These are phyloP conservation scores for Girardinichthys multiradiatus DNA, from an alignment of 2,113 vertebrate genomes.

Conservation along the genomic window DNA sequence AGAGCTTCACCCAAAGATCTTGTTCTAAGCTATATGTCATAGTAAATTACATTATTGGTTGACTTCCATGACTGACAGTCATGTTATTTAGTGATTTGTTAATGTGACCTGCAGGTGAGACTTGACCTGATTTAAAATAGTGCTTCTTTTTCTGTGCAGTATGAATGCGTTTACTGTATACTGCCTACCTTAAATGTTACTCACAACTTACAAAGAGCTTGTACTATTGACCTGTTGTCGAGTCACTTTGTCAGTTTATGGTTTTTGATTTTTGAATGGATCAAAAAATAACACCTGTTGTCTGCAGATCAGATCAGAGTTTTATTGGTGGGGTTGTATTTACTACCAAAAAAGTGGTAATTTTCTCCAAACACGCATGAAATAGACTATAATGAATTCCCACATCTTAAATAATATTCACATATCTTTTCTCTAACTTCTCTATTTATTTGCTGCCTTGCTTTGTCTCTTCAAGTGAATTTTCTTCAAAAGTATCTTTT, in stretches of 20 bases:
- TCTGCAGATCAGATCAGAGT: neutral
- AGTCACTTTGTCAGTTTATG: neutral
- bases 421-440: neutral
- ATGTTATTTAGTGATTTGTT: too few species aligned
- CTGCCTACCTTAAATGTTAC: too few species aligned
- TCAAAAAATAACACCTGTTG: neutral
- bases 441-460: neutral
- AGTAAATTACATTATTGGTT: too few species aligned
- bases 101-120: too few species aligned
- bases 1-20: too few species aligned
- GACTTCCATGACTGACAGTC: too few species aligned
- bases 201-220: neutral
- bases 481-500: neutral
- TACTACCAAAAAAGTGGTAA: neutral
- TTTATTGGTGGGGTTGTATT: neutral
- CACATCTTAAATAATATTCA: neutral
- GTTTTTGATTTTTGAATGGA: neutral
- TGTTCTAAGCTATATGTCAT: too few species aligned
- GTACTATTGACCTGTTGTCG: neutral
- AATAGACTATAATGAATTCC: too few species aligned
- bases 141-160: too few species aligned
- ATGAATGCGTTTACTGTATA: too few species aligned
- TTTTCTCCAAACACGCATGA: too few species aligned
- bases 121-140: too few species aligned
- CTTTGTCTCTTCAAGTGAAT: neutral